Conservation (phyloP, 2,797 vertebrate genomes). For the Decapterus maruadsi region DNA sequence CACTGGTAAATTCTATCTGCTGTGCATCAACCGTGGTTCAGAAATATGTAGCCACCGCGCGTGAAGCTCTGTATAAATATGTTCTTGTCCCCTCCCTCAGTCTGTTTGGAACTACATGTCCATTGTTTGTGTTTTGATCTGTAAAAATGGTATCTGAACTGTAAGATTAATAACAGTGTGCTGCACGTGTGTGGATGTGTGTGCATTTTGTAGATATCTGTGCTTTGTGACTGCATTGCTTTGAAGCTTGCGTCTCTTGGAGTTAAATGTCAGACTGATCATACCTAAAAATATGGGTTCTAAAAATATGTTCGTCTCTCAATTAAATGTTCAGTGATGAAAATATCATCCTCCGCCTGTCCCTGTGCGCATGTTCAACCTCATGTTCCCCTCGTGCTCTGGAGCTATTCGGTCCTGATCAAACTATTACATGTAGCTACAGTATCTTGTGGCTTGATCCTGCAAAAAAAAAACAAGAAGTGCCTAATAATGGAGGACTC, state of each 20-base stretch:
- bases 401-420: slow-evolving; percentile 34
- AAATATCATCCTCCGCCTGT: background rate
- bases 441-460: slow-evolving; percentile 17
- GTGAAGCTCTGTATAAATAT: slow-evolving; percentile 47
- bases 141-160: slow-evolving; percentile 30
- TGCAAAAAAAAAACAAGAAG: slow-evolving; percentile 35
- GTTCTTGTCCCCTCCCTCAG: background rate
- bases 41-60: slow-evolving; percentile 8
- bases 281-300: slow-evolving; percentile 12
- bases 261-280: slow-evolving; percentile 34
- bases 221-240: slow-evolving; percentile 14
- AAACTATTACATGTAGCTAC: slow-evolving; percentile 13
- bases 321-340: background rate
- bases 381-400: background rate
- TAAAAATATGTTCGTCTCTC: background rate
- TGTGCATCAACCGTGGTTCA: slow-evolving; percentile 37
- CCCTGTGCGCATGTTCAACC: background rate
- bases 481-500: slow-evolving; percentile 35
- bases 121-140: slow-evolving; percentile 59
- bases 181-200: background rate
- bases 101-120: slow-evolving; percentile 48
- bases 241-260: slow-evolving; percentile 17
- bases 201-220: slow-evolving; percentile 14
- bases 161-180: slow-evolving; percentile 5
- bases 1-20: slow-evolving; percentile 43